These are phyloP conservation scores for Tinamus guttatus DNA, from an alignment of 2,113 vertebrate species.

Conservation along the genomic window DNA sequence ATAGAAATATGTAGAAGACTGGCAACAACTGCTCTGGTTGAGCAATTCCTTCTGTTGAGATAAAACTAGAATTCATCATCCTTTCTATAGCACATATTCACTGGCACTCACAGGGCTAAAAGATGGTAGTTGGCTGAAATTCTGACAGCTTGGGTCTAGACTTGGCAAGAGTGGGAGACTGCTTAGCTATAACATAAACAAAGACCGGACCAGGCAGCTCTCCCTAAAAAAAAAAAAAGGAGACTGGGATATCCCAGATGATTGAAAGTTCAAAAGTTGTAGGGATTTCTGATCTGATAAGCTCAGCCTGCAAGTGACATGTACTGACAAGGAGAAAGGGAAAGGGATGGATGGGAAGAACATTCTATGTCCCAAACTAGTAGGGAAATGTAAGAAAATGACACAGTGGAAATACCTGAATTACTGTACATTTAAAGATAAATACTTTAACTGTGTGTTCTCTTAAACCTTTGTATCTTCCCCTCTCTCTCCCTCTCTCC, in stretches of 20 bases:
- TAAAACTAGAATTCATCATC: neutral
- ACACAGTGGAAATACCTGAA: neutral
- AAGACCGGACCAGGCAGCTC: neutral
- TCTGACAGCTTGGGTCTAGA: neutral
- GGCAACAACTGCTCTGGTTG: neutral
- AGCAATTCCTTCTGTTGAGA: neutral
- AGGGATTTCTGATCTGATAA: neutral
- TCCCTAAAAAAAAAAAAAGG: neutral
- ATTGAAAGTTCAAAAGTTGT: neutral
- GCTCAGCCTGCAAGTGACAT: neutral
- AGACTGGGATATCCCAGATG: neutral
- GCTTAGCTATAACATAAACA: neutral
- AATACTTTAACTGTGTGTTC: neutral
- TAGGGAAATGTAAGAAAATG: neutral
- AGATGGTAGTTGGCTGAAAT: neutral
- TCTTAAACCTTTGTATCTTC: neutral
- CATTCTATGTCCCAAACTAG: neutral
- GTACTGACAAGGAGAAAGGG: neutral
- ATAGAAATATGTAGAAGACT: neutral
- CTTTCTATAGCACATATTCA: neutral
- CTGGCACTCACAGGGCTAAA: neutral
- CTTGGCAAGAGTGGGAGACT: neutral
- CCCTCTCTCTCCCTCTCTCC: neutral
- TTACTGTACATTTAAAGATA: neutral
- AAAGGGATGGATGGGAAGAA: neutral